These are phyloP conservation scores for Haemorhous mexicanus DNA, from an alignment of 2,113 vertebrate genomes.

Conservation along the genomic window DNA sequence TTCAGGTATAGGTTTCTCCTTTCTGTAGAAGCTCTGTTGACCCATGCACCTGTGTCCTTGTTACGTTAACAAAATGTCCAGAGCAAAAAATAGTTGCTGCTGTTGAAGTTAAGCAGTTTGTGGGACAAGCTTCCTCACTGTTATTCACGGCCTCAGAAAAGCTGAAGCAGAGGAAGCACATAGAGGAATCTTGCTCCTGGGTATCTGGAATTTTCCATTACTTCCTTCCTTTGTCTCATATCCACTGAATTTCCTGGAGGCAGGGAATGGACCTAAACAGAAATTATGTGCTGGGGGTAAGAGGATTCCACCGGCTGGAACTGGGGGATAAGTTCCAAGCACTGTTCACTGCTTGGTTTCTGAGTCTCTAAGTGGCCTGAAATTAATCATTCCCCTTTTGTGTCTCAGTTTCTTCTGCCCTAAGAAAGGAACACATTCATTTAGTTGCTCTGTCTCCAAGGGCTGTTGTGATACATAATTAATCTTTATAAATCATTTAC, in stretches of 20 bases:
- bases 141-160: neutral
- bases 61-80: neutral
- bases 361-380: neutral
- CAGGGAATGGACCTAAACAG: neutral
- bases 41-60: neutral
- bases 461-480: slow-evolving; percentile 58
- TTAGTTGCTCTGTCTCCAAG: slow-evolving; percentile 20
- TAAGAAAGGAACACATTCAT: neutral
- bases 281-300: neutral
- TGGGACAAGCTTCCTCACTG: neutral
- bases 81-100: neutral
- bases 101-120: neutral
- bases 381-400: slow-evolving; percentile 27
- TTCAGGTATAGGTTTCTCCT: neutral
- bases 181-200: neutral
- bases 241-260: neutral
- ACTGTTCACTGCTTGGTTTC: neutral
- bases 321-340: neutral
- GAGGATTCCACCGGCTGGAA: neutral
- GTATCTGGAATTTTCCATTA: neutral
- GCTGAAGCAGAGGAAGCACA: neutral
- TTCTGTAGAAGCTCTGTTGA: neutral
- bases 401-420: slow-evolving; percentile 16
- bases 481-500: slow-evolving; percentile 62
- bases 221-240: slow-evolving; percentile 1